Percentiles rank a stretch among this genome's conserved stretches.
phyloP scores from a whole-genome alignment of 2,888 invertebrate genomes.

The Drosophila birchii region DNA sequence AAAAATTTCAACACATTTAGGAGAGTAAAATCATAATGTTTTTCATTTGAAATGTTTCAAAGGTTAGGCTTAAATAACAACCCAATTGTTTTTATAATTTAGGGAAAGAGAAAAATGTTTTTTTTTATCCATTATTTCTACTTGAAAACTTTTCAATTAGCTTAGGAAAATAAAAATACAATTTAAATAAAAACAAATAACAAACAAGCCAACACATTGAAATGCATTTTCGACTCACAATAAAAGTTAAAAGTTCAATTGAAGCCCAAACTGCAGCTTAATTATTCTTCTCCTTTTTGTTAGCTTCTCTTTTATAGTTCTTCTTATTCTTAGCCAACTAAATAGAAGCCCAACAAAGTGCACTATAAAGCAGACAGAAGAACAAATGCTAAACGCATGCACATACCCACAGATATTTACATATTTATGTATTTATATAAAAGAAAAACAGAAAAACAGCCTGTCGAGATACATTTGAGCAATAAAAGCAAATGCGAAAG shows the following conservation, averaged over 20 bases:
- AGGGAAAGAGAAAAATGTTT: background rate
- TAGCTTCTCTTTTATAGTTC: background rate
- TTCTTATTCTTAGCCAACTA: slow-evolving; percentile 2
- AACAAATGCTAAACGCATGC: slow-evolving; percentile 7
- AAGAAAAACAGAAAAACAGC: slow-evolving; percentile 26
- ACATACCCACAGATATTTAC: background rate
- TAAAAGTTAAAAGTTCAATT: slow-evolving; percentile 27
- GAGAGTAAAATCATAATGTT: no score
- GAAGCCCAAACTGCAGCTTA: slow-evolving; percentile 37
- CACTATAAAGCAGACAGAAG: slow-evolving; percentile 21
- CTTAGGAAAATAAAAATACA: background rate
- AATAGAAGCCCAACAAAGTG: slow-evolving; percentile 35
- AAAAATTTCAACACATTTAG: no score
- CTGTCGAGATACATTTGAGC: slow-evolving; percentile 32
- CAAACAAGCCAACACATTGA: slow-evolving; percentile 17
- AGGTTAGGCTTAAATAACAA: background rate
- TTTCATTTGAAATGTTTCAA: background rate
- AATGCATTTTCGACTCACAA: slow-evolving; percentile 21
- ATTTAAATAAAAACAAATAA: slow-evolving; percentile 7
- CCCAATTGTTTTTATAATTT: background rate
- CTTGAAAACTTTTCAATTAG: slow-evolving; percentile 31
- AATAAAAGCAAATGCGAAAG: slow-evolving; percentile 36
- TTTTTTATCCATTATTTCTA: no score
- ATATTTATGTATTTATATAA: background rate
- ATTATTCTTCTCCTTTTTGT: slow-evolving; percentile 1